Evolutionary conservation across 2,797 vertebrate species (phyloP).

Genomic region (Cynodonichthys magdalenae): DNA sequence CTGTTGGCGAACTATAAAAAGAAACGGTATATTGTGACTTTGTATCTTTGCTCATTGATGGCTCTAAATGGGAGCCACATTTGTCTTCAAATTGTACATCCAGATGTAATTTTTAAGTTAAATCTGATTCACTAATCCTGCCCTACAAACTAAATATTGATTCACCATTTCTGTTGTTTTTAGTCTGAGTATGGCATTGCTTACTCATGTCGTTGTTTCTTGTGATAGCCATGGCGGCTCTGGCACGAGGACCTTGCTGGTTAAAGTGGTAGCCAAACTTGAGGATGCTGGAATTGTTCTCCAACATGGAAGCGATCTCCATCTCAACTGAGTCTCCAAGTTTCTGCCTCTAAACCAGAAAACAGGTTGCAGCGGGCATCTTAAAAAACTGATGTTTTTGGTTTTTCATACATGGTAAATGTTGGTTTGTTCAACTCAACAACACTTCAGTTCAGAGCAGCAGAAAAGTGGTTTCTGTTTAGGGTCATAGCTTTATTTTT

Average conservation of each 20-base stretch:
- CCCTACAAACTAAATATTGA: neutral
- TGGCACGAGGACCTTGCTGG: constrained; percentile 92
- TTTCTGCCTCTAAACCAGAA: constrained; percentile 84
- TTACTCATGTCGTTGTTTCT: constrained; percentile 93
- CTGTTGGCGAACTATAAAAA: constrained; percentile 82
- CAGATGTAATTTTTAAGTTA: neutral
- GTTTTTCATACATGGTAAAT: neutral
- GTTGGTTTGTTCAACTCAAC: neutral
- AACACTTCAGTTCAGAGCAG: neutral
- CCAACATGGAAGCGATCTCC: constrained; percentile 95
- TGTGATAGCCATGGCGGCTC: constrained; percentile 91
- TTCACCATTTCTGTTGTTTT: neutral
- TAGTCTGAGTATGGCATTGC: constrained; percentile 27
- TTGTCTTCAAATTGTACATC: neutral
- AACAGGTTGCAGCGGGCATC: neutral
- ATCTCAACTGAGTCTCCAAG: constrained; percentile 93
- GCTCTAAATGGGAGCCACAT: neutral
- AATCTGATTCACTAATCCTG: neutral
- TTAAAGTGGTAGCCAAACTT: constrained; percentile 96
- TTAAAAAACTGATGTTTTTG: neutral
- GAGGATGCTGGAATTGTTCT: constrained; percentile 89
- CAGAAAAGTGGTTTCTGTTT: neutral
- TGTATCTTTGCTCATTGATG: neutral
- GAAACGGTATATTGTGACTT: neutral
- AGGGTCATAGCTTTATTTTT: neutral